Base-by-base conservation (phyloP, 1,140 invertebrate genomes). In the Musca vetustissima region DNA sequence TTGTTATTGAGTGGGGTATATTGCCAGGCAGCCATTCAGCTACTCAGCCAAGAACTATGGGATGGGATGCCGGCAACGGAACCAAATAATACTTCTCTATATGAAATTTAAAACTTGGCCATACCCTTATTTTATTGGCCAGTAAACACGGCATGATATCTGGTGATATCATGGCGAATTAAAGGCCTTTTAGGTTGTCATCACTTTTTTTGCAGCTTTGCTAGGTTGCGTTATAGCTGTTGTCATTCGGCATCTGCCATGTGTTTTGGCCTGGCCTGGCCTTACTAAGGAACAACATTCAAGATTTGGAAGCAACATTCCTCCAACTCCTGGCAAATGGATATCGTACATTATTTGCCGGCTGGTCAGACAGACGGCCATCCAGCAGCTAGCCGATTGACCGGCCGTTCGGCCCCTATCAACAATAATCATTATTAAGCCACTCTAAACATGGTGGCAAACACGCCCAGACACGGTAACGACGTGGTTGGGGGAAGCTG, bases 41-140 rank as follows among this genome's bases (percentile, higher is more conserved):
- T n/a, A n/a, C n/a, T 32, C 36, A 43, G 11, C 36, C 13, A 43
- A 43, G 36, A 43, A 43, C 36, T 13, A 43, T 43, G 36, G 36
- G 13, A 43, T 43, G 4, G 36, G 4, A 43, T 13, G 3, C 28
- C 8, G 3, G 28, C 28, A 28, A n/a, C n/a, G 28, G 28, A 9
- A 32, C 28, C 28, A 9, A 32, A 32, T 32, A 4, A 3, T 32
- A 32, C 28, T 13, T 32, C 28, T 59, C 28, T 61, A 61, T 36
- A 61, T 61, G 57, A 61, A 61, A 61, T 61, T 61, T 61, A 61
- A 61, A 61, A 61, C 57, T 61, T 61, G 36, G 36, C 32, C 57
- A 61, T 61, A 36, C 28, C n/a, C 57, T 61, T 21, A 32, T 61
- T 61, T 61, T 61, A 61, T 61, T 61, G 57, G 57, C 28, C 57